Base-by-base conservation (phyloP, 2,888 invertebrate genomes). In the Parnassius orleans region DNA sequence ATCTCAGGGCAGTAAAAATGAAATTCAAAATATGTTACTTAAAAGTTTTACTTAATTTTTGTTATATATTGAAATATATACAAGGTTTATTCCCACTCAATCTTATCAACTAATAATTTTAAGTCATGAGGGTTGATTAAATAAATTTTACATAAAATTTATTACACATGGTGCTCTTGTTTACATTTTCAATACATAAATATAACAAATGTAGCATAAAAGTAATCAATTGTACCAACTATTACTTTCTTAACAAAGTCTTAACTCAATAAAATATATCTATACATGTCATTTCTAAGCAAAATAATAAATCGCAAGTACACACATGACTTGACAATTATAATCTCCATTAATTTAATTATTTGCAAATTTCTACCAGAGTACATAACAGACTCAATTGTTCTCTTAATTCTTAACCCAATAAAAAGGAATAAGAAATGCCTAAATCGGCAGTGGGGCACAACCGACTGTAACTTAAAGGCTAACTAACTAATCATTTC, bases 51-150 rank as follows among this genome's bases (percentile, higher is more conserved):
- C 89, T 90, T 90, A 87, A 83, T 81, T 81, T 77, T 74, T 77
- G 80, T 87, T 88, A 85, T 89, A 88, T 89, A 86, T 80, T 87
- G 86, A 89, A 87, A 82, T 90, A 91, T 90, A 86, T 90, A 90
- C 88, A 90, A 84, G 84, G 83, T 87, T 87, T 81, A 80, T 81
- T 84, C 86, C 83, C 86, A 86, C 86, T 88, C 89, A 81, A 79
- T 82, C 87, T 87, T 89, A 87, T 66, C 74, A 80, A 79, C 88
- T 90, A 90, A 77, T 79, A 80, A 85, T 85, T 82, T 86, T 84
- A 87, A 87, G 84, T 88, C 86, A 87, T 87, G 87, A 87, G 86
- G 74, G 72, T 86, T 80, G 88, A 87, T 90, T 86, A 87, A 88
- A 90, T 87, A 90, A 89, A 87, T 76, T 83, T 84, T 85, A 87